These are phyloP conservation scores for Ephestia elutella DNA, from an alignment of 1,140 invertebrate genomes.

Conservation along the genomic window DNA sequence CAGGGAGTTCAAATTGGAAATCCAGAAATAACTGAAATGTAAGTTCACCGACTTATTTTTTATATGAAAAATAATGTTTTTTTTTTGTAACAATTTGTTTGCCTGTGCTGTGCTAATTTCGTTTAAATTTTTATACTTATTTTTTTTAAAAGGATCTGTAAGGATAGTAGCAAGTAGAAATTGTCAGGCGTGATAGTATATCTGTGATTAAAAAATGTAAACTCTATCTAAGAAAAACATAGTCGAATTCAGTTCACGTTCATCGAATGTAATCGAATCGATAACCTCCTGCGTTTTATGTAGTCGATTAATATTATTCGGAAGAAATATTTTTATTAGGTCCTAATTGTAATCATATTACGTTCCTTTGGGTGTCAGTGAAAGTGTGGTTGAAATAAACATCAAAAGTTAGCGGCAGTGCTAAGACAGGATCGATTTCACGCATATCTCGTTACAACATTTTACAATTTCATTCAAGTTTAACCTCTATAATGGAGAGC, in stretches of 20 bases:
- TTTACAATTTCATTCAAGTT: constrained; percentile 3
- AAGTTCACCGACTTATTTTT: constrained; percentile 19
- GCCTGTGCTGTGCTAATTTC: too few species aligned
- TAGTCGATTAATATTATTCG: neutral
- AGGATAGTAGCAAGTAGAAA: too few species aligned
- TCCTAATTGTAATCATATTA: neutral
- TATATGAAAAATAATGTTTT: too few species aligned
- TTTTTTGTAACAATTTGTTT: too few species aligned
- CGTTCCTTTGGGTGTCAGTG: constrained; percentile 6
- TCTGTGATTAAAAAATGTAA: too few species aligned
- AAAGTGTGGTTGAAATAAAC: constrained; percentile 18
- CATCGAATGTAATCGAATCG: too few species aligned
- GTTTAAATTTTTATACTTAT: too few species aligned
- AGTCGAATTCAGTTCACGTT: too few species aligned
- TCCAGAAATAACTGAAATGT: constrained; percentile 37
- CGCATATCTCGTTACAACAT: constrained; percentile 15
- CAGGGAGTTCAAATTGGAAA: constrained; percentile 39
- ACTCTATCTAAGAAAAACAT: too few species aligned
- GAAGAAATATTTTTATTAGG: neutral
- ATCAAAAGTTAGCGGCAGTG: constrained; percentile 18
- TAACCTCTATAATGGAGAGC: neutral
- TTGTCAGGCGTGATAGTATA: too few species aligned
- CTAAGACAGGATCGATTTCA: constrained; percentile 23
- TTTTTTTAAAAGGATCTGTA: too few species aligned
- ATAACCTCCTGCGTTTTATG: too few species aligned